Percentiles rank a stretch among this genome's conserved stretches.
Conservation (phyloP, 2,113 vertebrate genomes). For the Anser cygnoides region DNA sequence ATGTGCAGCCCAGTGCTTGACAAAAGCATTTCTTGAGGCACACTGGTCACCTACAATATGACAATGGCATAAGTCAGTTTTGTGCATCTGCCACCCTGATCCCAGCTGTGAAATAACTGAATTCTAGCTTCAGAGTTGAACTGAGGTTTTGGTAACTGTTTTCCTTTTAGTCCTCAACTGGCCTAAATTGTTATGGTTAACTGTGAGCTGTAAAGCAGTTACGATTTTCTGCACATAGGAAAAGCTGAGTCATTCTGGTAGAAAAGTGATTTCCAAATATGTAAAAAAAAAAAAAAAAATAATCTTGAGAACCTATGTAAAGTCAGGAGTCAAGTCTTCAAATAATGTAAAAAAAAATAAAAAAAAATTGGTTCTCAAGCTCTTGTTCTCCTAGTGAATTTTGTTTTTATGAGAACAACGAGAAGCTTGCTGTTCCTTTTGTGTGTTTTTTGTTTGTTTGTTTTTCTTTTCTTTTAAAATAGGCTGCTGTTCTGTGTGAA, state of each 20-base stretch:
- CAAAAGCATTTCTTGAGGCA: not conserved
- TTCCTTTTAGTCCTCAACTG: not conserved
- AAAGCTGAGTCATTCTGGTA: not conserved
- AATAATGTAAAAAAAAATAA: not conserved
- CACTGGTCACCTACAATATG: not conserved
- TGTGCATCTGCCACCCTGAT: not conserved
- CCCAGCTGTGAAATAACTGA: not conserved
- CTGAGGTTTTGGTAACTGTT: accelerated
- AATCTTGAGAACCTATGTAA: not conserved
- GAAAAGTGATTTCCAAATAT: not conserved
- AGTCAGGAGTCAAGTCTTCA: not conserved
- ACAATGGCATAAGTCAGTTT: not conserved
- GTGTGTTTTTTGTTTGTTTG: too few relatives aligned
- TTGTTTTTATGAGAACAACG: not conserved
- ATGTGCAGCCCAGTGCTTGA: not conserved
- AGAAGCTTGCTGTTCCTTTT: not conserved
- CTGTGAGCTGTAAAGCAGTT: not conserved
- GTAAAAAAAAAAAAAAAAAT: not conserved
- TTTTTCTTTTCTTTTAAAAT: not conserved
- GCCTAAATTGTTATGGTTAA: not conserved
- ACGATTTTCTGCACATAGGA: not conserved
- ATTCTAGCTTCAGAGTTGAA: not conserved
- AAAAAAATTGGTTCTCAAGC: not conserved
- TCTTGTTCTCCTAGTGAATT: not conserved
- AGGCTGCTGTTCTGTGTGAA: not conserved